phyloP scores from a whole-genome alignment of 2,797 vertebrate species.

The Graptemys geographica region DNA sequence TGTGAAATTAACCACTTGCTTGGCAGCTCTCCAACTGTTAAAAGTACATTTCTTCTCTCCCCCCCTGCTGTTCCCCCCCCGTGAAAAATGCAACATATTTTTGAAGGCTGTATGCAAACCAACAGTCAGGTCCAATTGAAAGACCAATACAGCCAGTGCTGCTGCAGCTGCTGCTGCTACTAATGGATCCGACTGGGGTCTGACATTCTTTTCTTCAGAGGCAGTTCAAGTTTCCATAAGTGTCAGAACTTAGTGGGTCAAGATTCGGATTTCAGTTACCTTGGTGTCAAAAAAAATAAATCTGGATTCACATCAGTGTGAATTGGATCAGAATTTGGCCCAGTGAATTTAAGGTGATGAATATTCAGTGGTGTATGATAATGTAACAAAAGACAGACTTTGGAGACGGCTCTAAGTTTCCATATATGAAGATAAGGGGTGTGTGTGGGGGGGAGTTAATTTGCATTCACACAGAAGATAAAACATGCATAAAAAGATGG shows the following conservation, averaged over 20 bases:
- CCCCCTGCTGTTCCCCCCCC: neutral
- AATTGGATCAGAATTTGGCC: neutral
- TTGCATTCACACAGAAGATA: constrained; percentile 15
- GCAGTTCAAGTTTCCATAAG: too few species aligned
- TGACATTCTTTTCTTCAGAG: neutral
- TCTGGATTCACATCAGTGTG: neutral
- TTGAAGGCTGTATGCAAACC: constrained; percentile 18
- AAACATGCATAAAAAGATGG: constrained; percentile 24
- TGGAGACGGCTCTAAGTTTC: constrained; percentile 58
- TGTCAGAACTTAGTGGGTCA: neutral
- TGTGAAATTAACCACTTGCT: neutral
- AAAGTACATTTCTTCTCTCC: neutral
- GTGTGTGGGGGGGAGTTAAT: constrained; percentile 54
- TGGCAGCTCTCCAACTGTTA: constrained; percentile 27
- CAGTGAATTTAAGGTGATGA: neutral
- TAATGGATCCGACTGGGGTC: constrained; percentile 44
- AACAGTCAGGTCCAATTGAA: neutral
- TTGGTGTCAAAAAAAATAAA: neutral
- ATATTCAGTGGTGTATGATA: constrained; percentile 17
- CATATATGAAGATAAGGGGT: constrained; percentile 66
- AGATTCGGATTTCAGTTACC: neutral
- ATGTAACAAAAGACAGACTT: neutral
- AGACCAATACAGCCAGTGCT: constrained; percentile 11
- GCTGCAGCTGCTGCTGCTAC: constrained; percentile 5
- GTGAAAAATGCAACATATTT: neutral